Evolutionary conservation across 1,140 invertebrate species (phyloP).

Genomic region (Apis laboriosa): DNA sequence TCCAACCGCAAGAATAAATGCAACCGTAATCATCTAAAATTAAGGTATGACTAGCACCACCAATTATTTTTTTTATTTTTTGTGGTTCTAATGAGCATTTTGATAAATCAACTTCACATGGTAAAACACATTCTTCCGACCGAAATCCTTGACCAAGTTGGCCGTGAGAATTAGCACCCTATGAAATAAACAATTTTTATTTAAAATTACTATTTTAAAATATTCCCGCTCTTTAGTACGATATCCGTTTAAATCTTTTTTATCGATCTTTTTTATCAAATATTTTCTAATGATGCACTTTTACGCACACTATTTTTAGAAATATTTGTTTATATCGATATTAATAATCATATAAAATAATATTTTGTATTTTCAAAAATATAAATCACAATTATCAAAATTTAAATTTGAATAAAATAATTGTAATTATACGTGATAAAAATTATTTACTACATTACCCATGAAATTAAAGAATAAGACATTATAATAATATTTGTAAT

Average conservation of each 20-base stretch:
- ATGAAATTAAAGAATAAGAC: conserved; percentile 48
- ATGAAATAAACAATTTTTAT: conserved; percentile 17
- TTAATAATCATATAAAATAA: neutral
- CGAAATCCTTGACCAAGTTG: conserved; percentile 87
- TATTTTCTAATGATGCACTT: neutral
- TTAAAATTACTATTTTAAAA: neutral
- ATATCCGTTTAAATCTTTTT: neutral
- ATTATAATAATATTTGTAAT: neutral
- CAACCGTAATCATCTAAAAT: conserved; percentile 85
- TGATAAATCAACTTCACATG: conserved; percentile 80
- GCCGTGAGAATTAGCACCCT: conserved; percentile 93
- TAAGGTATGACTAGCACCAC: conserved; percentile 89
- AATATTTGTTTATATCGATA: neutral
- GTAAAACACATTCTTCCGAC: conserved; percentile 85
- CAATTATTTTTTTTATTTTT: conserved; percentile 84
- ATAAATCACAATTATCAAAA: neutral
- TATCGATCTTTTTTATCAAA: too few relatives aligned
- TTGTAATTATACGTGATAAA: neutral
- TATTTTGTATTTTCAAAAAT: neutral
- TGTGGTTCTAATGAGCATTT: conserved; percentile 74
- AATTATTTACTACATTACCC: conserved; percentile 47
- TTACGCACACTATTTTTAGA: neutral
- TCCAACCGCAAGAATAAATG: conserved; percentile 93
- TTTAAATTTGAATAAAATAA: neutral
- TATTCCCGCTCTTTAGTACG: neutral